A percentile compares a stretch with the other conserved stretches of the same genome.
Conservation (phyloP, 1,140 invertebrate species). For the Aporrectodea caliginosa region DNA sequence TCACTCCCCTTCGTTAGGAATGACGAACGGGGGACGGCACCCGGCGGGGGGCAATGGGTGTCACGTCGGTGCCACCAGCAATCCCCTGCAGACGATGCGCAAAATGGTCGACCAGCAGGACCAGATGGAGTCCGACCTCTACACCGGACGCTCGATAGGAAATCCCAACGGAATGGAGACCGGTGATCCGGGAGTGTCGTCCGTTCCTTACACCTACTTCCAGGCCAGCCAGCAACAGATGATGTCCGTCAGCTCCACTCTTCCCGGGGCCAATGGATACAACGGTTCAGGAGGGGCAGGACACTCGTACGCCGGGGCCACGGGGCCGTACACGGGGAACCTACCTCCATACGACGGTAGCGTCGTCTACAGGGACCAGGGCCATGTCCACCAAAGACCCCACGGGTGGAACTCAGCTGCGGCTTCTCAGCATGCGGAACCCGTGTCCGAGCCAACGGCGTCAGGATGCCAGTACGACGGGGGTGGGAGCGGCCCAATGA, state of each 20-base stretch:
- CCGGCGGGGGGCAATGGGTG: conserved; percentile 27
- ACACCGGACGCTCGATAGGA: conserved; percentile 34
- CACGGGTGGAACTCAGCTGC: neutral
- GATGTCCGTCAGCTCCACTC: conserved; percentile 11
- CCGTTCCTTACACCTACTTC: neutral
- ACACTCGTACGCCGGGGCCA: neutral
- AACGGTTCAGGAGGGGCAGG: neutral
- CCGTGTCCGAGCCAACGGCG: neutral
- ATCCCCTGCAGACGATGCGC: conserved; percentile 53
- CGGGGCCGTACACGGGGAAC: neutral
- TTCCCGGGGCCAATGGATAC: neutral
- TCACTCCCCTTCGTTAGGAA: too few relatives aligned
- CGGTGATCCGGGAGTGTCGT: conserved; percentile 28
- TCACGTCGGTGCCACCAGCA: conserved; percentile 35
- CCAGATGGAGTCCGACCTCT: conserved; percentile 36
- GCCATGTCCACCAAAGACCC: neutral
- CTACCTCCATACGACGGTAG: neutral
- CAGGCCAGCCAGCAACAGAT: conserved; percentile 24
- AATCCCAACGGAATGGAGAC: conserved; percentile 37
- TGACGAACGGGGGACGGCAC: too few relatives aligned
- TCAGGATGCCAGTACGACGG: neutral
- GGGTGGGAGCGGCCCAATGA: neutral
- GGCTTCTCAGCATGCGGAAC: neutral
- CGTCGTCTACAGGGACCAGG: neutral
- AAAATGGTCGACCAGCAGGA: conserved; percentile 54